phyloP scores from a whole-genome alignment of 2,113 vertebrate genomes.

The Corythornis cristatus region DNA sequence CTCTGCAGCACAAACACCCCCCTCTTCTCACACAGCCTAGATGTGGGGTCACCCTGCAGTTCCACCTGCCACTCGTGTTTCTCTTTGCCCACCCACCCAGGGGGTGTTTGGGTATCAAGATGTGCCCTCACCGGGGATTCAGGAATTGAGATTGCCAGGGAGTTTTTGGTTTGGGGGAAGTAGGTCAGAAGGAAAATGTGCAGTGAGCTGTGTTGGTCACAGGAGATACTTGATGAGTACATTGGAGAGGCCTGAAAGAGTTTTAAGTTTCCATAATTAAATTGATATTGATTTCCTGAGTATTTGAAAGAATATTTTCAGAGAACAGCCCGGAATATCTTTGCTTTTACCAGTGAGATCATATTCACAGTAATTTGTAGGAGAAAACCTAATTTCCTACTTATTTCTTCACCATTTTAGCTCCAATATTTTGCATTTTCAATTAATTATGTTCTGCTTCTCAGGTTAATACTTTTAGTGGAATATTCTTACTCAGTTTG shows the following conservation, averaged over 20 bases:
- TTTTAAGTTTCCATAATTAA: slow-evolving; percentile 36
- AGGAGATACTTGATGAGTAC: background rate
- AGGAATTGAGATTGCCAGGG: background rate
- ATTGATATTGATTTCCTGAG: slow-evolving; percentile 23
- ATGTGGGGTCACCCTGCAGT: background rate
- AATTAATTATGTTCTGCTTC: background rate
- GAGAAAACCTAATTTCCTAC: background rate
- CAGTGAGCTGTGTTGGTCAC: background rate
- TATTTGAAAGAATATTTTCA: slow-evolving; percentile 27
- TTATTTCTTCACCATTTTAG: background rate
- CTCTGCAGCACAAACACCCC: too few species aligned
- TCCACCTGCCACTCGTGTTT: background rate
- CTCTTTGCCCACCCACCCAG: too few species aligned
- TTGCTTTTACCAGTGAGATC: background rate
- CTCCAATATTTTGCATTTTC: background rate
- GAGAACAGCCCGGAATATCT: background rate
- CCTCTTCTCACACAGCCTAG: too few species aligned
- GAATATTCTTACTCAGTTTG: background rate
- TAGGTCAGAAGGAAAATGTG: slow-evolving; percentile 1
- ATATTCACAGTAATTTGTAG: background rate
- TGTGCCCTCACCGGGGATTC: background rate
- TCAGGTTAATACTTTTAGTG: background rate
- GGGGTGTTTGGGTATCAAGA: background rate
- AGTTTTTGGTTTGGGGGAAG: slow-evolving; percentile 24
- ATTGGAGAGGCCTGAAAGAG: background rate